Percentiles rank a stretch among this genome's conserved stretches.
These are phyloP conservation scores for Agapornis roseicollis DNA, from an alignment of 2,113 vertebrate species.

Conservation along the genomic window DNA sequence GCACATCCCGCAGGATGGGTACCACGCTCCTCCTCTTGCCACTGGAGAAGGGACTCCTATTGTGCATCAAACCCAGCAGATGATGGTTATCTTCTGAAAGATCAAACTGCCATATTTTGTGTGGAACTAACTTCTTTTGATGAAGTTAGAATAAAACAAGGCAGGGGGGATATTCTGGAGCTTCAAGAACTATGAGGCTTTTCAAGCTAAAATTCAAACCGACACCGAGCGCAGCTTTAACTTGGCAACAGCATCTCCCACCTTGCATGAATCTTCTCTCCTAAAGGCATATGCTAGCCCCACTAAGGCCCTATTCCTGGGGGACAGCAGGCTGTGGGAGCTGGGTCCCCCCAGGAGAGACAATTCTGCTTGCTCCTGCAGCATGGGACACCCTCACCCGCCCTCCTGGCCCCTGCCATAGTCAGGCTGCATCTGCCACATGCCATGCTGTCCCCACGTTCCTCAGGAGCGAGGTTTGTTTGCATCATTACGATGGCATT, in stretches of 20 bases:
- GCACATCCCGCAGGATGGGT: not conserved
- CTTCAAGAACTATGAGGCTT: not conserved
- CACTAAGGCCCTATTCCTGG: not conserved
- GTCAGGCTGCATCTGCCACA: not conserved
- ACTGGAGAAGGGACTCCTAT: not conserved
- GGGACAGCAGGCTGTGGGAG: not conserved
- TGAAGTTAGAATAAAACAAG: not conserved
- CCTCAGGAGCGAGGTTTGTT: not conserved
- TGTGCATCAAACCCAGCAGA: not conserved
- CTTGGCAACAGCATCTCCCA: not conserved
- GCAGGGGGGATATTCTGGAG: not conserved
- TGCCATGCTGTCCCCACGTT: not conserved
- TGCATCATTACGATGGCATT: rapidly evolving
- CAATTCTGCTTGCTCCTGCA: not conserved
- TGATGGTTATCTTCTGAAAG: not conserved
- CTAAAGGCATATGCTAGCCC: rapidly evolving
- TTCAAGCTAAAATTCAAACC: not conserved
- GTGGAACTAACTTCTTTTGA: not conserved
- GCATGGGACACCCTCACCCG: rapidly evolving
- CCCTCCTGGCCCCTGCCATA: not conserved
- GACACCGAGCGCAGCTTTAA: not conserved
- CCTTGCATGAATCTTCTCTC: not conserved
- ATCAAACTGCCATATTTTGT: not conserved
- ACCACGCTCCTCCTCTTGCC: not conserved
- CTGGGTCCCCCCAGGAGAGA: not conserved